Evolutionary conservation across 1,140 invertebrate genomes (phyloP).

Genomic region (Caenorhabditis briggsae): DNA sequence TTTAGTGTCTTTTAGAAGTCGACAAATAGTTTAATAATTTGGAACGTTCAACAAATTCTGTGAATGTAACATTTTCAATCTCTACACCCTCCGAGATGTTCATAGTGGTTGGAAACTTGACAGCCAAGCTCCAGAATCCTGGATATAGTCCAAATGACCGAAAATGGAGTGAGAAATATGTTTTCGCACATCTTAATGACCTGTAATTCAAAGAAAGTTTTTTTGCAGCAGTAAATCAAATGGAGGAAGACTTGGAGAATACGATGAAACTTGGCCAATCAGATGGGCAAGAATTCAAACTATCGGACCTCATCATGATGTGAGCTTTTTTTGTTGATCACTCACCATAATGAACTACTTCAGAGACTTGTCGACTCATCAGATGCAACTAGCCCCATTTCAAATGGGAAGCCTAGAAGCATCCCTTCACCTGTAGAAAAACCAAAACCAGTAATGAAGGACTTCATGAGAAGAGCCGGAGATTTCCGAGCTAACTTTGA

Average conservation of each 20-base stretch:
- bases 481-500: slow-evolving; percentile 45
- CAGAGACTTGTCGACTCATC: background rate
- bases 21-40: too few species aligned
- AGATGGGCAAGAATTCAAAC: slow-evolving; percentile 68
- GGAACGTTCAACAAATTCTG: too few species aligned
- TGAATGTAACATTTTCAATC: too few species aligned
- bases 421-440: background rate
- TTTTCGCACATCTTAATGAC: too few species aligned
- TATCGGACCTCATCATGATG: slow-evolving; percentile 57
- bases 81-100: too few species aligned
- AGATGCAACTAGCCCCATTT: slow-evolving; percentile 6
- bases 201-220: too few species aligned
- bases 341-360: background rate
- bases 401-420: background rate
- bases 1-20: too few species aligned
- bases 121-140: too few species aligned
- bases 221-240: slow-evolving; percentile 18
- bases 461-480: background rate
- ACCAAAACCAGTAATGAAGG: slow-evolving; percentile 4
- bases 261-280: slow-evolving; percentile 73
- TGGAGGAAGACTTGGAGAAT: slow-evolving; percentile 68
- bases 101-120: too few species aligned
- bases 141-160: too few species aligned
- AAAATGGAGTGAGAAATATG: too few species aligned
- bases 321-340: background rate